A percentile compares a stretch with the other conserved stretches of the same genome.
Conservation (phyloP, 2,797 vertebrate genomes). For the Gambelia wislizenii region DNA sequence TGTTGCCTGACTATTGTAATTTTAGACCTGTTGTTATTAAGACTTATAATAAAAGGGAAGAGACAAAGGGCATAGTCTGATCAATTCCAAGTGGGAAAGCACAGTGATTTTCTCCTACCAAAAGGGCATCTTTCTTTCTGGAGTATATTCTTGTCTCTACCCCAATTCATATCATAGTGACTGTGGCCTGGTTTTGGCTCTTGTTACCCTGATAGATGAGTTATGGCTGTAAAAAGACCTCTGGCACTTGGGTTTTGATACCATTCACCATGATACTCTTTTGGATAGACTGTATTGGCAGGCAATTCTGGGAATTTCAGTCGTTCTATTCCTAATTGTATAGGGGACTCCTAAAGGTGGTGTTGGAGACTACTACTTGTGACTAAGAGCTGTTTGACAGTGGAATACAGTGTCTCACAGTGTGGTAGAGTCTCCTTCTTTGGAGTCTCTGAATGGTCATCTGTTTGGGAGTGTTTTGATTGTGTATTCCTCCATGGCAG, state of each 20-base stretch:
- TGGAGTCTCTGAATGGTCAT: too few relatives aligned
- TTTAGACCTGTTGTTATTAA: background rate
- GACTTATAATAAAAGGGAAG: background rate
- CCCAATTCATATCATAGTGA: background rate
- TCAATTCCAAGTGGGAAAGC: background rate
- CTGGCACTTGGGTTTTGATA: background rate
- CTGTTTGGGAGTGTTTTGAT: too few relatives aligned
- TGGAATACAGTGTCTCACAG: too few relatives aligned
- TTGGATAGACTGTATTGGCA: background rate
- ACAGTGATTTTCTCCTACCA: background rate
- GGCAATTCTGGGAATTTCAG: too few relatives aligned
- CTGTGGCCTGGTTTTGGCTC: background rate
- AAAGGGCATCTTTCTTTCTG: background rate
- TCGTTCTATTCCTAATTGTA: background rate
- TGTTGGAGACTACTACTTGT: background rate
- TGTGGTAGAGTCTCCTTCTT: too few relatives aligned
- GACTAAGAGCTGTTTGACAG: too few relatives aligned
- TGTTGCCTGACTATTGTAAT: conserved; percentile 16
- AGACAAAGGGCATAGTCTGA: background rate
- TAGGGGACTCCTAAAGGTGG: background rate
- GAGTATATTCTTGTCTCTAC: too few relatives aligned
- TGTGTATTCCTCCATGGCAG: too few relatives aligned
- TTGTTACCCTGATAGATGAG: background rate
- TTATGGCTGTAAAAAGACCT: background rate
- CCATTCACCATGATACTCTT: background rate